These are phyloP conservation scores for Ooceraea biroi DNA, from an alignment of 1,140 invertebrate genomes.

Conservation along the genomic window DNA sequence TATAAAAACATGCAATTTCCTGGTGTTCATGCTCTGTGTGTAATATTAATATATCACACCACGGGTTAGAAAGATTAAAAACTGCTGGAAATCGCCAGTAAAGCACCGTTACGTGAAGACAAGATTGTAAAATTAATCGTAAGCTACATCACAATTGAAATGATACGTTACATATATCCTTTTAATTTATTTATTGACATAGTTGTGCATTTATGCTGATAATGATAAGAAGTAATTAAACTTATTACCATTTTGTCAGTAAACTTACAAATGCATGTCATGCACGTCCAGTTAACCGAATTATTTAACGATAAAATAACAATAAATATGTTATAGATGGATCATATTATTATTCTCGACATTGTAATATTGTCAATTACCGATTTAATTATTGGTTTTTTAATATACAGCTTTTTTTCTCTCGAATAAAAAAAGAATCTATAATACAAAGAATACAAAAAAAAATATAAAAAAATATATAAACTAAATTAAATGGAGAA, in stretches of 20 bases:
- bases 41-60: neutral
- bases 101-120: neutral
- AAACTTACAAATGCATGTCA: neutral
- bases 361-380: neutral
- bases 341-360: neutral
- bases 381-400: neutral
- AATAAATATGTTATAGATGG: too few species aligned
- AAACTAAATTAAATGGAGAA: neutral
- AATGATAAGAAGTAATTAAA: neutral
- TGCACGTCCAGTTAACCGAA: slow-evolving; percentile 10
- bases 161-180: neutral
- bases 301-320: neutral
- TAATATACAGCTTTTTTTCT: neutral
- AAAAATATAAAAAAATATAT: slow-evolving; percentile 4
- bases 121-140: neutral
- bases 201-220: neutral
- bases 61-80: neutral
- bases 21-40: neutral
- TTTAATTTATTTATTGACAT: slow-evolving; percentile 4
- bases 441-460: neutral
- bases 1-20: neutral
- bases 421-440: neutral
- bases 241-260: too few species aligned
- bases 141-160: slow-evolving; percentile 13
- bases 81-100: neutral